A percentile compares a stretch with the other conserved stretches of the same genome.
These are phyloP conservation scores for Hirtodrosophila confusa DNA, from an alignment of 2,888 invertebrate species.

Conservation along the genomic window DNA sequence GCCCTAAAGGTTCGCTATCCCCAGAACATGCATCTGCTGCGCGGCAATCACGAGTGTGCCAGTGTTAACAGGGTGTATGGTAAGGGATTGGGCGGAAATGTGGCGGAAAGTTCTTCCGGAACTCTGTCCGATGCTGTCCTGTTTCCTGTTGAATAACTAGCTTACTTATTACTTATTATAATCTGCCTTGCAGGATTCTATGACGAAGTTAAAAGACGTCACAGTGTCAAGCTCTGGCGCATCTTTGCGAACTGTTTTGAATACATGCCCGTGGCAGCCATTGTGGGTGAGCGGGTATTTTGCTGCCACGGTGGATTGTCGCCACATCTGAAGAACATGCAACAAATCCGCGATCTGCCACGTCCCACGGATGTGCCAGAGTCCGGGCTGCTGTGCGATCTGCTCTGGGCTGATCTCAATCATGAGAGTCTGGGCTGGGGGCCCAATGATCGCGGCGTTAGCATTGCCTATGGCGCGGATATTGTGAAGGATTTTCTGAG, in stretches of 20 bases:
- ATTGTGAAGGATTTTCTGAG: constrained; percentile 85
- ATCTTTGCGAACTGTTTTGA: constrained; percentile 99
- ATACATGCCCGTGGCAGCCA: constrained; percentile 98
- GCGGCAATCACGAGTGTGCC: constrained; percentile 49
- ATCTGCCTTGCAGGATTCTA: constrained; percentile 86
- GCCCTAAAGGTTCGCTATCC: constrained; percentile 49
- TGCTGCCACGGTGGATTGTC: constrained; percentile 92
- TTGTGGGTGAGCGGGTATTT: constrained; percentile 92
- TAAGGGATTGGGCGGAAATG: not conserved
- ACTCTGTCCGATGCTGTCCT: too few relatives aligned
- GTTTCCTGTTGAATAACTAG: too few relatives aligned
- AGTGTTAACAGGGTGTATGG: constrained; percentile 85
- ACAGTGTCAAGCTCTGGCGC: constrained; percentile 99
- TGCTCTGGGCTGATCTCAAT: constrained; percentile 97
- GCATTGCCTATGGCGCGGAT: constrained; percentile 98
- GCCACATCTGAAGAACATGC: constrained; percentile 95
- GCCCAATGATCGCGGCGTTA: constrained; percentile 98
- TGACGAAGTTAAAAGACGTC: constrained; percentile 95
- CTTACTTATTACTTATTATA: not conserved
- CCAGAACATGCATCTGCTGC: constrained; percentile 27
- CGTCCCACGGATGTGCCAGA: constrained; percentile 98
- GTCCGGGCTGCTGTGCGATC: constrained; percentile 96
- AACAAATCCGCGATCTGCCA: constrained; percentile 97
- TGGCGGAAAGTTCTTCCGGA: too few relatives aligned
- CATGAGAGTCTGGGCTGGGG: constrained; percentile 98